phyloP scores from a whole-genome alignment of 2,888 invertebrate species.

The Andrena hattorfiana region DNA sequence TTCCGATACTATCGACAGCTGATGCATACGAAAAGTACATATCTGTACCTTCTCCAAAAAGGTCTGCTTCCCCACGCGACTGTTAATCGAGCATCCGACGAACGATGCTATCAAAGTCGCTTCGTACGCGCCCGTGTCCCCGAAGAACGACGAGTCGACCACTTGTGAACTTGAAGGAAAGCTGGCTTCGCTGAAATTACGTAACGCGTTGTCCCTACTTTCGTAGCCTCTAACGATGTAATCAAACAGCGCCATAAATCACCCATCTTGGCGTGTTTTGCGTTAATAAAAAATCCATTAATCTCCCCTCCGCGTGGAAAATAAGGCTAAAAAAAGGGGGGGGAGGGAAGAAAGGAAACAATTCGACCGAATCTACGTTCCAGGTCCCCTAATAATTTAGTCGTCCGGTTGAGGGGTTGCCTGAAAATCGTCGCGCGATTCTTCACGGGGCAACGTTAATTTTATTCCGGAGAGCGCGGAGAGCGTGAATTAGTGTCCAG shows the following conservation, averaged over 20 bases:
- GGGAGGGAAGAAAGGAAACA: constrained; percentile 35
- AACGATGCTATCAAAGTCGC: constrained; percentile 3
- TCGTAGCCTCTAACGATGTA: constrained; percentile 34
- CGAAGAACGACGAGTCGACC: neutral
- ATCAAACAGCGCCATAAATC: constrained; percentile 55
- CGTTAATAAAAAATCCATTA: constrained; percentile 62
- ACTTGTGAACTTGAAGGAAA: neutral
- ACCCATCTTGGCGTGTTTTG: constrained; percentile 27
- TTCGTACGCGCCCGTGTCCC: neutral
- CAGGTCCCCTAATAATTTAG: constrained; percentile 68
- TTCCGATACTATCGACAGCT: constrained; percentile 67
- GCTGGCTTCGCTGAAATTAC: constrained; percentile 3
- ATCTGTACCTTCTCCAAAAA: constrained; percentile 1
- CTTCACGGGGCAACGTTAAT: constrained; percentile 72
- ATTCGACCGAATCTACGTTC: constrained; percentile 56
- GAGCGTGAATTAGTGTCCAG: constrained; percentile 74
- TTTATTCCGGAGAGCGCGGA: constrained; percentile 67
- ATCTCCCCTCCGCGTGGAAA: constrained; percentile 42
- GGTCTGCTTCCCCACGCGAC: constrained; percentile 2
- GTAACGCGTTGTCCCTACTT: constrained; percentile 23
- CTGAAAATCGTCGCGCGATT: constrained; percentile 71
- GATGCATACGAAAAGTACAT: constrained; percentile 53
- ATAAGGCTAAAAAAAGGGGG: constrained; percentile 26
- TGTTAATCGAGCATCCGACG: constrained; percentile 17
- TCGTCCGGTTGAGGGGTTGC: constrained; percentile 58